Base-by-base conservation (phyloP, 2,113 vertebrate species). In the Coturnix japonica region DNA sequence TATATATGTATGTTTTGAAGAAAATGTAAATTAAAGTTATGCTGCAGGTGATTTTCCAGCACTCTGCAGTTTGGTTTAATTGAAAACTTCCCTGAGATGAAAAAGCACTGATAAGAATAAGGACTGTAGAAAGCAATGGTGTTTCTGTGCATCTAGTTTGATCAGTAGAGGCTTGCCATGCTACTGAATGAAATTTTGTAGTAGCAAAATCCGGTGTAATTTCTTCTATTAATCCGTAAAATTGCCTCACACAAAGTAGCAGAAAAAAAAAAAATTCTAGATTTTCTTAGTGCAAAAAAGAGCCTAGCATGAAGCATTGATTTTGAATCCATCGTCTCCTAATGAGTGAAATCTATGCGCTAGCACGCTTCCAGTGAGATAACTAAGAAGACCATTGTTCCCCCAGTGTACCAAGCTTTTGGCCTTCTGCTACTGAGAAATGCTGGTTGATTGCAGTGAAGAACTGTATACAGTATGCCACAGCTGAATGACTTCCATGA, bases 401-500 rank as follows among this genome's bases (percentile, higher is more conserved):
- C 39, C 39, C 74, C 60, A 31, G 37, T 0, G 0, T 76, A 23
- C 78, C 51, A 63, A 87, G 49, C 81, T 56, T 78, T 89, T 1
- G 23, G 1, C 31, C 64, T 88, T 91, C 46, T 44, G 51, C 82
- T 85, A 65, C 94, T 83, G 78, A 91, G 87, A 91, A 75, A 9
- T 87, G 79, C 80, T 91, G 46, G 79, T 61, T 92, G 82, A 90
- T 95, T 94, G 59, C 87, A 78, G 84, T 81, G 81, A 26, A 70
- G 76, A 82, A 21, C 91, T 95, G 87, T 76, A 39, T 79, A 87
- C 89, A 94, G 91, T 78, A 82, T 19, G 91, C 63, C 85, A 95
- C 95, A 97, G 94, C 87, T 96, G 96, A 97, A 89, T 96, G 88
- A 81, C 79, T 95, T 86, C 81, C 89, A 90, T 96, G 95, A 97